Percentiles rank a stretch among this genome's conserved stretches.
phyloP scores from a whole-genome alignment of 2,888 invertebrate genomes.

The Poecilus cupreus region DNA sequence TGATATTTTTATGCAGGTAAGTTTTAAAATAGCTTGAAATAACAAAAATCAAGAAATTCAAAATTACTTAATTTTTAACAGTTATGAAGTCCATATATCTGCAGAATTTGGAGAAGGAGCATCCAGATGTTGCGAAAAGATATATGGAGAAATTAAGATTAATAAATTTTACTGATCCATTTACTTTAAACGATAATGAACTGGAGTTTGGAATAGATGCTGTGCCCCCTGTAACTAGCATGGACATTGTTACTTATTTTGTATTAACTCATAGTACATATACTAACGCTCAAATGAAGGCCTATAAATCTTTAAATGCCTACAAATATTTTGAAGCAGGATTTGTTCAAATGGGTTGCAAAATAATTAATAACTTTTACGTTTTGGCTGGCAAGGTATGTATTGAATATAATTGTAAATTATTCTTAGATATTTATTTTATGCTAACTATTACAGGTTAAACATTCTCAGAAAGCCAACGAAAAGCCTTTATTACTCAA shows the following conservation, averaged over 20 bases:
- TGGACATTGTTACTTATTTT: constrained; percentile 57
- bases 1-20: no score
- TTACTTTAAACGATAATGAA: constrained; percentile 2
- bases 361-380: constrained; percentile 13
- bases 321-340: constrained; percentile 60
- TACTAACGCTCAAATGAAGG: constrained; percentile 58
- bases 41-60: no score
- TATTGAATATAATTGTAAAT: neutral
- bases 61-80: no score
- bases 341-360: constrained; percentile 38
- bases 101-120: neutral
- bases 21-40: no score
- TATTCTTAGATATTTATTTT: neutral
- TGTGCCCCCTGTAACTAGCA: constrained; percentile 24
- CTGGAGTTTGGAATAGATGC: constrained; percentile 15
- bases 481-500: neutral
- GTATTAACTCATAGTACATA: constrained; percentile 60
- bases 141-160: constrained; percentile 36
- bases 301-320: constrained; percentile 55
- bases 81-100: no score
- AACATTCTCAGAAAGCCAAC: constrained; percentile 51
- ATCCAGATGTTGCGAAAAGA: neutral
- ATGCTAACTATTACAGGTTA: constrained; percentile 51
- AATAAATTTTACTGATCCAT: constrained; percentile 43
- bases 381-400: constrained; percentile 50